Percentiles rank a stretch among this genome's conserved stretches.
phyloP scores from a whole-genome alignment of 2,888 invertebrate genomes.

The Crematogaster levior region DNA sequence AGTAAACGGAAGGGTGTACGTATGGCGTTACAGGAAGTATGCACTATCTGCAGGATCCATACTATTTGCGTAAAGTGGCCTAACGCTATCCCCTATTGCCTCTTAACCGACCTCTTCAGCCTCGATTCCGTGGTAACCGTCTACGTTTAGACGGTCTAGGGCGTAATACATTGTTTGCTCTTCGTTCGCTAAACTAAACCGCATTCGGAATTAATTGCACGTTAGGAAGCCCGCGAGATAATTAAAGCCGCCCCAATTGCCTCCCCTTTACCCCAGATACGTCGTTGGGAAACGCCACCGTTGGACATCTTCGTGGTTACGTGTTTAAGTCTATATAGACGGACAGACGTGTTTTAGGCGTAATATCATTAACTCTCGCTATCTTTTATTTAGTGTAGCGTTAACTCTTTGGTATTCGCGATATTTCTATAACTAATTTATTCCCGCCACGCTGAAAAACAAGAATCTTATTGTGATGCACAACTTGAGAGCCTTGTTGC shows the following conservation, averaged over 20 bases:
- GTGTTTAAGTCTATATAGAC: conserved; percentile 17
- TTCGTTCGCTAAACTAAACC: conserved; percentile 83
- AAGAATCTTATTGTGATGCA: neutral
- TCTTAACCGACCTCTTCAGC: conserved; percentile 56
- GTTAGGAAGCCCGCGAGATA: conserved; percentile 81
- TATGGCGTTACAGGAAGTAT: conserved; percentile 70
- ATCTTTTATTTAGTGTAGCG: neutral
- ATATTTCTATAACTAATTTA: neutral
- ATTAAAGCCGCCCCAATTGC: conserved; percentile 81
- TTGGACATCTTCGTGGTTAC: conserved; percentile 73
- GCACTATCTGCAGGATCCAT: conserved; percentile 81
- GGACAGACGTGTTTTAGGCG: conserved; percentile 10
- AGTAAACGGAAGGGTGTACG: conserved; percentile 50
- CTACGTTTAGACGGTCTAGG: conserved; percentile 79
- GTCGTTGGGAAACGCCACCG: conserved; percentile 59
- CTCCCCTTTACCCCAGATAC: conserved; percentile 66
- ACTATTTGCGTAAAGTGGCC: conserved; percentile 83
- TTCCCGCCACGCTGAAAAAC: neutral
- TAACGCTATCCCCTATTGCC: conserved; percentile 63
- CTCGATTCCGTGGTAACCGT: conserved; percentile 77
- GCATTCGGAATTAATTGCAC: conserved; percentile 84
- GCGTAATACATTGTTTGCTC: conserved; percentile 83
- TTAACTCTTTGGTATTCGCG: neutral
- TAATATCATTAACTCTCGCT: neutral
- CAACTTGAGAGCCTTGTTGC: neutral